A percentile compares a stretch with the other conserved stretches of the same genome.
phyloP scores from a whole-genome alignment of 35 echinoderm and acorn worm genomes.

The Stichopus chloronotus region DNA sequence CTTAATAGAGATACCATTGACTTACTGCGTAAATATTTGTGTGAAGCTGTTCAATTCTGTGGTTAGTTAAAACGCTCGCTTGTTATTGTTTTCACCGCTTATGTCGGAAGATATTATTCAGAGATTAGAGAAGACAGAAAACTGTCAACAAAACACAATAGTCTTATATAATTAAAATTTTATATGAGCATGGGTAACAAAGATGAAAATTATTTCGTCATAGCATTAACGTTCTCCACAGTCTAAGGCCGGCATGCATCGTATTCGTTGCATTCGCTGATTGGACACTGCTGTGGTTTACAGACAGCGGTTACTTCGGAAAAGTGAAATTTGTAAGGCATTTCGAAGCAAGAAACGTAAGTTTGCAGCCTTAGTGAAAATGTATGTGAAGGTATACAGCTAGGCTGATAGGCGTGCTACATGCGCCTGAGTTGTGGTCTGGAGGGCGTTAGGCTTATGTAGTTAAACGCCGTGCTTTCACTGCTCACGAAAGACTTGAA shows the following conservation, averaged over 20 bases:
- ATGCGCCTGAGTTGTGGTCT: not conserved
- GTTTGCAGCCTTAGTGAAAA: slow-evolving; percentile 3
- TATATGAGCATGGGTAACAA: too few relatives aligned
- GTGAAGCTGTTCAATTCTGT: too few relatives aligned
- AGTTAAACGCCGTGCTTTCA: not conserved
- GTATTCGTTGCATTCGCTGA: not conserved
- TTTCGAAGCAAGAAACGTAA: slow-evolving; percentile 4
- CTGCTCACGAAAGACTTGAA: slow-evolving; percentile 1
- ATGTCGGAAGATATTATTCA: too few relatives aligned
- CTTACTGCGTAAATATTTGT: too few relatives aligned
- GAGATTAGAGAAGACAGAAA: too few relatives aligned
- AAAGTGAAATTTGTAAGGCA: slow-evolving; percentile 2
- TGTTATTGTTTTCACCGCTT: too few relatives aligned
- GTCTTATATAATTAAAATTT: too few relatives aligned
- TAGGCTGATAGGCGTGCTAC: not conserved
- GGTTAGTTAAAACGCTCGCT: too few relatives aligned
- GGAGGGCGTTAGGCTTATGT: not conserved
- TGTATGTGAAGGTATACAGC: not conserved
- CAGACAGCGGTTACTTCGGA: not conserved
- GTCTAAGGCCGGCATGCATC: not conserved
- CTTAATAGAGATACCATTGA: too few relatives aligned
- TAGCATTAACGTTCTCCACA: slow-evolving; percentile 6
- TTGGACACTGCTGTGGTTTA: not conserved
- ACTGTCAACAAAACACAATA: too few relatives aligned
- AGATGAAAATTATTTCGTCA: slow-evolving; percentile 4